These are phyloP conservation scores for Anseranas semipalmata DNA, from an alignment of 2,113 vertebrate genomes.

Conservation along the genomic window DNA sequence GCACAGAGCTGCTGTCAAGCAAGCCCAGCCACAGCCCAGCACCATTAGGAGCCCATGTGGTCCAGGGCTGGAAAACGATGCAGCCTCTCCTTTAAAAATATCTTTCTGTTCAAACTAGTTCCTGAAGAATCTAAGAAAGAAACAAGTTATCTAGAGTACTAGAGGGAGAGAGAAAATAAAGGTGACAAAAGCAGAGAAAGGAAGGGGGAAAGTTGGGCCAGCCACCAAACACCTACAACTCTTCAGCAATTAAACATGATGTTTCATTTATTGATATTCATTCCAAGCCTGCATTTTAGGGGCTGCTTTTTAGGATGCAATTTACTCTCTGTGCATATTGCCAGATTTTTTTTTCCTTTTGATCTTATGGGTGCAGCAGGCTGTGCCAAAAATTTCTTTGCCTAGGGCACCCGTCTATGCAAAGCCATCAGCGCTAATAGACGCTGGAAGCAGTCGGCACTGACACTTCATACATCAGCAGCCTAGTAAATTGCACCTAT, in stretches of 20 bases:
- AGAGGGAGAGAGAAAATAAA: neutral
- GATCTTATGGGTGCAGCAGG: conserved; percentile 20
- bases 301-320: conserved; percentile 27
- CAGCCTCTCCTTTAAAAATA: neutral
- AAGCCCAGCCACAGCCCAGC: neutral
- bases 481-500: neutral
- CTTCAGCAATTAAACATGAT: neutral
- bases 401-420: neutral
- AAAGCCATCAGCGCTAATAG: conserved; percentile 40
- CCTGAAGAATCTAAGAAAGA: neutral
- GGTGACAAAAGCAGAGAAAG: neutral
- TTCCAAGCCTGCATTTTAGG: conserved; percentile 14
- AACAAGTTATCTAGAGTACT: neutral
- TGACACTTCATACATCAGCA: conserved; percentile 63
- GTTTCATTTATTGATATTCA: neutral
- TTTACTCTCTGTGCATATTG: conserved; percentile 29
- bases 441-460: neutral
- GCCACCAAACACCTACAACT: neutral
- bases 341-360: conserved; percentile 37
- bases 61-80: neutral
- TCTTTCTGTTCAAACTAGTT: neutral
- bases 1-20: neutral
- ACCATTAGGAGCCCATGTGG: neutral
- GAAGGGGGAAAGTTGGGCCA: neutral
- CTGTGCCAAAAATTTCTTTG: conserved; percentile 53